Conservation (phyloP, 2,113 vertebrate genomes). For the Microtus richardsoni region DNA sequence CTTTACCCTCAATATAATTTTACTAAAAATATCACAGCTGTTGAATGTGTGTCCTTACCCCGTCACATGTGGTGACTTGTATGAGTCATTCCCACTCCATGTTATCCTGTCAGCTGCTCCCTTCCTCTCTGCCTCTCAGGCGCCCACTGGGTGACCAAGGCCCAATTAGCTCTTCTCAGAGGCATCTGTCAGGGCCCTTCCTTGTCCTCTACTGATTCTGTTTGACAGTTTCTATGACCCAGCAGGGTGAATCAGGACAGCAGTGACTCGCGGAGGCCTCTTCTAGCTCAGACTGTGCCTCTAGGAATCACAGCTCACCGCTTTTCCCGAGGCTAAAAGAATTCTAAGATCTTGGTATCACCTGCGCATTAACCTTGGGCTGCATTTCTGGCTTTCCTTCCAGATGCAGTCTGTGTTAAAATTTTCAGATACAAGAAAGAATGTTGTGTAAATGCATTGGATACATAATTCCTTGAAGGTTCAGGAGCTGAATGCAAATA, state of each 20-base stretch:
- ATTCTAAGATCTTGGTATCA: constrained; percentile 40
- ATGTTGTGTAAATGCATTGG: background rate
- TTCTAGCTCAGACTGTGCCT: constrained; percentile 24
- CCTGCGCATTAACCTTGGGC: constrained; percentile 40
- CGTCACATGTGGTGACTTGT: background rate
- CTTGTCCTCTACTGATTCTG: constrained; percentile 54
- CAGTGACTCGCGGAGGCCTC: constrained; percentile 47
- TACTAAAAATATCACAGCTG: background rate
- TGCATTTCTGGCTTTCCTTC: constrained; percentile 36
- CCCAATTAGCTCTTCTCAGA: constrained; percentile 74
- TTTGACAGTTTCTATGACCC: constrained; percentile 73
- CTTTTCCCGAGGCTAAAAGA: constrained; percentile 47
- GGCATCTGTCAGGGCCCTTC: constrained; percentile 72
- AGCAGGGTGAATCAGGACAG: constrained; percentile 61
- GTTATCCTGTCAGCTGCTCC: background rate
- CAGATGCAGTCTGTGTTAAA: background rate
- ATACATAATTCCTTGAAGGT: background rate
- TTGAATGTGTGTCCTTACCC: background rate
- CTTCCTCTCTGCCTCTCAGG: background rate
- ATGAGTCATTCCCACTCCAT: background rate
- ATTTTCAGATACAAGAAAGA: background rate
- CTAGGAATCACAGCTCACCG: constrained; percentile 5
- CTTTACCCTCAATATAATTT: constrained; percentile 32
- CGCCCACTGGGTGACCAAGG: constrained; percentile 24
- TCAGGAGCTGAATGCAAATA: background rate